Evolutionary conservation across 2,888 invertebrate genomes (phyloP).

Genomic region (Lottia gigantea): DNA sequence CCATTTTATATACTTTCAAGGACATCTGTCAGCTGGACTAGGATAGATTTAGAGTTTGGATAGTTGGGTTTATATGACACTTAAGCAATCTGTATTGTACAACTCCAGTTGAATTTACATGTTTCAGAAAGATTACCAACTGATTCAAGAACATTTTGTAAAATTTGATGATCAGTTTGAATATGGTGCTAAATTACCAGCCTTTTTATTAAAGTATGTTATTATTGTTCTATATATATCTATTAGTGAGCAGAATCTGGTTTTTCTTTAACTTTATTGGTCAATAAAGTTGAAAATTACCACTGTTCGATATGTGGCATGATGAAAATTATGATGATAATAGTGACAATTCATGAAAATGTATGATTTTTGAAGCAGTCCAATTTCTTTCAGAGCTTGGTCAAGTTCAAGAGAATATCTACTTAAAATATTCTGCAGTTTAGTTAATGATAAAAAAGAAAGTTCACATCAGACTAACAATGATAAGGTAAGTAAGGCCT

Average conservation of each 20-base stretch:
- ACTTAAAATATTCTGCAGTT: conserved; percentile 24
- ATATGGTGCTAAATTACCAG: conserved; percentile 55
- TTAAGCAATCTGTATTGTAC: too few species aligned
- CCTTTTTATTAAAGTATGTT: conserved; percentile 47
- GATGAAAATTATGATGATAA: background rate
- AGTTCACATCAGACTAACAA: background rate
- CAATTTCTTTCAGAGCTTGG: conserved; percentile 31
- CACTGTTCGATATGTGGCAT: background rate
- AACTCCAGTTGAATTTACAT: too few species aligned
- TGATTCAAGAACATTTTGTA: conserved; percentile 50
- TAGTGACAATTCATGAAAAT: background rate
- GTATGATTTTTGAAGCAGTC: background rate
- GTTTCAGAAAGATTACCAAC: conserved; percentile 41
- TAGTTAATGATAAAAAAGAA: conserved; percentile 2
- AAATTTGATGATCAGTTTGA: conserved; percentile 64
- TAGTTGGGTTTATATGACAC: too few species aligned
- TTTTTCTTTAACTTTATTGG: too few species aligned
- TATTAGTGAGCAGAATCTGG: too few species aligned
- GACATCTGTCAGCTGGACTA: too few species aligned
- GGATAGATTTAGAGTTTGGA: too few species aligned
- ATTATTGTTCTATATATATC: background rate
- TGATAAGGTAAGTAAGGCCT: conserved; percentile 4
- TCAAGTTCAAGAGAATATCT: conserved; percentile 33
- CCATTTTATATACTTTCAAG: too few species aligned
- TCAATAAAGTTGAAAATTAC: too few species aligned